These are phyloP conservation scores for Glossophaga mutica DNA, from an alignment of 2,797 vertebrate species.

Conservation along the genomic window DNA sequence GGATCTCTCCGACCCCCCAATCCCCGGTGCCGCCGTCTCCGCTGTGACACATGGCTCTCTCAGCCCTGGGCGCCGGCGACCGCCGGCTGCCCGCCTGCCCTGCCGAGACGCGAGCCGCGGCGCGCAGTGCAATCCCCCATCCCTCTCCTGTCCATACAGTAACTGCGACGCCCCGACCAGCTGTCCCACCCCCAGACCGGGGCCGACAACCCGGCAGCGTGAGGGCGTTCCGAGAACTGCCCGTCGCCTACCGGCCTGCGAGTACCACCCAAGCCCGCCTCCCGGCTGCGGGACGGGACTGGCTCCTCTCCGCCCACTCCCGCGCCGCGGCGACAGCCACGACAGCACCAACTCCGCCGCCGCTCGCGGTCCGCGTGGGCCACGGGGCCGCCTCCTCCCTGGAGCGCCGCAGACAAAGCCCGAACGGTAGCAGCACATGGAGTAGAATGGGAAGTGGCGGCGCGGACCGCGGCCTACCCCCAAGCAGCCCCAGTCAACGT, in stretches of 20 bases:
- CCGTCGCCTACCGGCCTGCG: slow-evolving; percentile 26
- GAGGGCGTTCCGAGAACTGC: slow-evolving; percentile 61
- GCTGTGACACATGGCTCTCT: slow-evolving; percentile 67
- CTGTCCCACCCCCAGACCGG: neutral
- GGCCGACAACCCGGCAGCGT: neutral
- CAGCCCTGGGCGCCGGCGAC: slow-evolving; percentile 37
- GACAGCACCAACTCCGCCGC: slow-evolving; percentile 62
- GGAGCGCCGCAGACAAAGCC: slow-evolving; percentile 71
- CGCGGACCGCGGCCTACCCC: slow-evolving; percentile 68
- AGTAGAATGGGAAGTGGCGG: slow-evolving; percentile 35
- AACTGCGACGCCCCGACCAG: neutral
- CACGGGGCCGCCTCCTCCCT: slow-evolving; percentile 69
- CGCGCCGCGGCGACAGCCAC: slow-evolving; percentile 52
- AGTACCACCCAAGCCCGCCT: slow-evolving; percentile 49
- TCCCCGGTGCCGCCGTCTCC: slow-evolving; percentile 57
- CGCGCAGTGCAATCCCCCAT: neutral
- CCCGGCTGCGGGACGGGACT: slow-evolving; percentile 56
- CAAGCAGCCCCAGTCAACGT: slow-evolving; percentile 80
- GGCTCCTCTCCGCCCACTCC: slow-evolving; percentile 58
- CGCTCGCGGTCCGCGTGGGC: slow-evolving; percentile 49
- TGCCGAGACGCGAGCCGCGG: neutral
- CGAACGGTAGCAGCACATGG: slow-evolving; percentile 64
- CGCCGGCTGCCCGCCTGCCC: neutral
- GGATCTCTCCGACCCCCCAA: slow-evolving; percentile 51
- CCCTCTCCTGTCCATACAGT: neutral